Conservation (phyloP, 2,797 vertebrate genomes). For the Sebastolobus alascanus region DNA sequence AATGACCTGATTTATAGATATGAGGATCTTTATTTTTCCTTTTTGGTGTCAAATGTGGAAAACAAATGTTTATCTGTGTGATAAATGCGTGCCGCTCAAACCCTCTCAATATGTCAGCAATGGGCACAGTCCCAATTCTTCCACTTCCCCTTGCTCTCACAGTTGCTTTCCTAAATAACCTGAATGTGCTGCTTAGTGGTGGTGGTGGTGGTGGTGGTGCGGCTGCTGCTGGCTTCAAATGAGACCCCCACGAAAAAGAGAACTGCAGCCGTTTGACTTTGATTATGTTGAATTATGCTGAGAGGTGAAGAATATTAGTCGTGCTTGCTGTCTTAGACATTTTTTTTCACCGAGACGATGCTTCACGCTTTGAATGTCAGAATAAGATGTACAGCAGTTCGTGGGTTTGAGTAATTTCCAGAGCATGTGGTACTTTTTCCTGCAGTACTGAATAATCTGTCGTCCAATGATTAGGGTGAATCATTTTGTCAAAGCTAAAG, state of each 20-base stretch:
- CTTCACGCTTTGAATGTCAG: slow-evolving; percentile 23
- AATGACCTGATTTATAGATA: not conserved
- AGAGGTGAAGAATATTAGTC: slow-evolving; percentile 17
- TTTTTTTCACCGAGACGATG: slow-evolving; percentile 11
- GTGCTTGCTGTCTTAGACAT: slow-evolving; percentile 40
- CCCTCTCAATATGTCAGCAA: slow-evolving; percentile 50
- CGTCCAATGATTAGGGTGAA: slow-evolving; percentile 15
- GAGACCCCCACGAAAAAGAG: slow-evolving; percentile 38
- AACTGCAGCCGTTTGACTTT: slow-evolving; percentile 62
- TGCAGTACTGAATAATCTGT: slow-evolving; percentile 30
- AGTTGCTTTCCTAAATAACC: slow-evolving; percentile 53
- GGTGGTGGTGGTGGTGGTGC: not conserved
- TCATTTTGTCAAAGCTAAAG: slow-evolving; percentile 21
- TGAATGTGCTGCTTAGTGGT: slow-evolving; percentile 47
- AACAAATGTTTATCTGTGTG: not conserved
- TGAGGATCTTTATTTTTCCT: not conserved
- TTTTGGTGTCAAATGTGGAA: not conserved
- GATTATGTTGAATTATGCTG: slow-evolving; percentile 51
- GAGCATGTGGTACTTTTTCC: slow-evolving; percentile 37
- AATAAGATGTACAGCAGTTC: slow-evolving; percentile 35
- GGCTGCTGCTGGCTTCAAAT: slow-evolving; percentile 42
- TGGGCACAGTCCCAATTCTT: slow-evolving; percentile 45
- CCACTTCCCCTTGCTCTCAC: slow-evolving; percentile 21
- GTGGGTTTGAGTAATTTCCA: slow-evolving; percentile 31
- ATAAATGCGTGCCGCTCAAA: slow-evolving; percentile 22